Base-by-base conservation (phyloP, 2,888 invertebrate species). In the Sinopyrophorus schimmeli region DNA sequence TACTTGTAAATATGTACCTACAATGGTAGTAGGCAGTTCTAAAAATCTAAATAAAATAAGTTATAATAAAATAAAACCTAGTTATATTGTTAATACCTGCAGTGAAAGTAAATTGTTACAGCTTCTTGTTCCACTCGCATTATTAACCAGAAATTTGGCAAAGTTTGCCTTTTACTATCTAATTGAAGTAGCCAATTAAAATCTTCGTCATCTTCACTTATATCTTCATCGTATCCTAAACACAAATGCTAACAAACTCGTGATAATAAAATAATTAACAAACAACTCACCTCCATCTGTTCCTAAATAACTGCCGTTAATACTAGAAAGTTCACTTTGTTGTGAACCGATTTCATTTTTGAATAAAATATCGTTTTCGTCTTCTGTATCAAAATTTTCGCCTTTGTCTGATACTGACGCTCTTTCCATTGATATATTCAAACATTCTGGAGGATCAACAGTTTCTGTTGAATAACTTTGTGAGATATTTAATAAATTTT, bases 121-220 rank as follows among this genome's bases (percentile, higher is more conserved):
- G 76, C 71, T 56, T 79, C 77, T 15, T 71, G 70, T 43, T 79
- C 76, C 5, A 86, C 74, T 58, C 77, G 77, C 67, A 86, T 75
- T 47, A 87, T 82, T 14, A 86, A 71, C 87, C 87, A 87, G 68
- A 87, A 87, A 62, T 82, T 82, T 0, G 86, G 86, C 52, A 85
- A 69, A 17, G 74, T 65, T n/a, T 71, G 70, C 47, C 79, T 69
- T 38, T 75, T 76, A 39, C 73, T 74, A 53, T 79, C 79, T 7
- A 80, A 65, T 44, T 78, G 77, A 44, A 71, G 67, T 6, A 80
- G 65, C 79, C 80, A 80, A 34, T 78, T 79, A 58, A 72, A 78
- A 53, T 82, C 81, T 44, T 79, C 78, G 40, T 79, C 82, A 38
- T 77, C 77, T 58, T 81, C 80, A 65, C 82, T 83, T 34, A 79